Evolutionary conservation across 2,113 vertebrate genomes (phyloP).

Genomic region (Chinchilla lanigera): DNA sequence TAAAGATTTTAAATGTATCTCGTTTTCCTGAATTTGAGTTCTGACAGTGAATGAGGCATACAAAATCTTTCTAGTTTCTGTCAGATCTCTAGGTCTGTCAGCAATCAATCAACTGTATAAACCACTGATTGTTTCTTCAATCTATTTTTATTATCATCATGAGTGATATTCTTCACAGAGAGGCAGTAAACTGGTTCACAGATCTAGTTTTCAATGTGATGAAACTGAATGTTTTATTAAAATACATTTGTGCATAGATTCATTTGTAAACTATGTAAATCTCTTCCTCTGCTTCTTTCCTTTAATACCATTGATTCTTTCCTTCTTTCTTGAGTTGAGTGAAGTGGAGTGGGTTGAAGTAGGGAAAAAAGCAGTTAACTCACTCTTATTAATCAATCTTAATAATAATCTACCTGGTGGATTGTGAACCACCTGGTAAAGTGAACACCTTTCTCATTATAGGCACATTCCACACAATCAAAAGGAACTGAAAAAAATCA

Average conservation of each 20-base stretch:
- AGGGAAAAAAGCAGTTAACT: neutral
- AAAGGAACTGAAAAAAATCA: neutral
- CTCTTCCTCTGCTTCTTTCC: neutral
- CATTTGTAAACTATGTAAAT: neutral
- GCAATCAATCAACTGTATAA: neutral
- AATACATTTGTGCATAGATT: neutral
- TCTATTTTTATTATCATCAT: neutral
- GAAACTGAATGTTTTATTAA: neutral
- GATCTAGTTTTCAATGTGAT: slow-evolving; percentile 2
- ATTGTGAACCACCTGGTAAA: neutral
- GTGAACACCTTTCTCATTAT: neutral
- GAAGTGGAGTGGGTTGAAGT: neutral
- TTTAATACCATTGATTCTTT: neutral
- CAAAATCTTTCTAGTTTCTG: neutral
- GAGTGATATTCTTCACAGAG: neutral
- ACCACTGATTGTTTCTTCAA: neutral
- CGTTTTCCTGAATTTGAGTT: neutral
- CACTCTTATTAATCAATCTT: neutral
- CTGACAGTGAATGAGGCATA: neutral
- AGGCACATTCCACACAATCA: neutral
- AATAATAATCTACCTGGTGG: neutral
- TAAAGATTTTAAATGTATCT: neutral
- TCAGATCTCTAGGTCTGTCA: neutral
- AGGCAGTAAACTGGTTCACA: neutral
- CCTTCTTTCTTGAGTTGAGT: neutral